Conservation (phyloP, 1,140 invertebrate species). For the Telenomus remus region DNA sequence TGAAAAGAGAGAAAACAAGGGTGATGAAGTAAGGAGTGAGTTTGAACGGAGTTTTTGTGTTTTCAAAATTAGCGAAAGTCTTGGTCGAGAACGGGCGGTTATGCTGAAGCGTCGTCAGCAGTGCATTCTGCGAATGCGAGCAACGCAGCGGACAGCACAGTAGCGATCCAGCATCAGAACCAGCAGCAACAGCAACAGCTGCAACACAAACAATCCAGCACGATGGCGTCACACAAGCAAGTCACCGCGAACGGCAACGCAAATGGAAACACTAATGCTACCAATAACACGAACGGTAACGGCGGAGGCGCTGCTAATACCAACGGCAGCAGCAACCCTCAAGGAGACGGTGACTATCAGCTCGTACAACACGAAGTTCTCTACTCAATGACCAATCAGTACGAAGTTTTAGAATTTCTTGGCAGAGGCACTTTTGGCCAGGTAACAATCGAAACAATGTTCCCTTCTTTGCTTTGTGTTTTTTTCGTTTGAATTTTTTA, state of each 20-base stretch:
- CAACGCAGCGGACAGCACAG: slow-evolving; percentile 65
- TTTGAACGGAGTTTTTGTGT: too few relatives aligned
- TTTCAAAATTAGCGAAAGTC: slow-evolving; percentile 77
- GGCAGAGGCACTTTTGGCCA: slow-evolving; percentile 99
- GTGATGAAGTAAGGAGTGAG: background rate
- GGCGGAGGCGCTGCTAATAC: slow-evolving; percentile 74
- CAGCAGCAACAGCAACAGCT: slow-evolving; percentile 50
- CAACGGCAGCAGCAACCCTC: slow-evolving; percentile 80
- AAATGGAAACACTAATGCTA: slow-evolving; percentile 64
- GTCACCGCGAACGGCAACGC: slow-evolving; percentile 66
- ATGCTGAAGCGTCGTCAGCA: slow-evolving; percentile 76
- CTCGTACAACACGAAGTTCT: slow-evolving; percentile 98
- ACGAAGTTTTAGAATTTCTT: slow-evolving; percentile 98
- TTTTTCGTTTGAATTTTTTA: slow-evolving; percentile 3
- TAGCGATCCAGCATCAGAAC: slow-evolving; percentile 61
- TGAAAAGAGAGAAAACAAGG: too few relatives aligned
- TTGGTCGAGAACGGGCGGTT: slow-evolving; percentile 78
- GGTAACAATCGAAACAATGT: slow-evolving; percentile 65
- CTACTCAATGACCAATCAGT: slow-evolving; percentile 93
- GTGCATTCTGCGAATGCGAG: slow-evolving; percentile 68
- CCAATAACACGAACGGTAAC: slow-evolving; percentile 68
- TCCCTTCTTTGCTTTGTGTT: background rate
- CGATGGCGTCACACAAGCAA: slow-evolving; percentile 87
- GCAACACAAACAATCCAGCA: slow-evolving; percentile 67
- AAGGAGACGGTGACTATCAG: slow-evolving; percentile 97